phyloP scores from a whole-genome alignment of 2,888 invertebrate genomes.

The Tenthredo amoena region DNA sequence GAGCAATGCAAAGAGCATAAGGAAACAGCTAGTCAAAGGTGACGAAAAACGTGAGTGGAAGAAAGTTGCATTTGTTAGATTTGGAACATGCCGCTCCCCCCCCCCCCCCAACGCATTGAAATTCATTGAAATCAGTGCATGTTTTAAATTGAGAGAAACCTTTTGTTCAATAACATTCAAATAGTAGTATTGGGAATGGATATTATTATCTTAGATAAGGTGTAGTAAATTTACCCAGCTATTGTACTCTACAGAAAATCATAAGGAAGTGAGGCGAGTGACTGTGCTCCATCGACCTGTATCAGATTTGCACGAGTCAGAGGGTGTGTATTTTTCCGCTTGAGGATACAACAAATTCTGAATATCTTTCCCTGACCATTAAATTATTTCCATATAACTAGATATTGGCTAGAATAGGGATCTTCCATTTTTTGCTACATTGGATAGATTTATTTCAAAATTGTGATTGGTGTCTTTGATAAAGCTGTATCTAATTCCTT shows the following conservation, averaged over 20 bases:
- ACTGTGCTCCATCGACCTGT: constrained; percentile 70
- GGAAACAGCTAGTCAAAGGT: constrained; percentile 69
- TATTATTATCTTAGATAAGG: neutral
- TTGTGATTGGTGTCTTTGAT: neutral
- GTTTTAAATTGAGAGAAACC: neutral
- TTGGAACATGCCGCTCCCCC: neutral
- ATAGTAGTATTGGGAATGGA: neutral
- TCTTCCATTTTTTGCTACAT: neutral
- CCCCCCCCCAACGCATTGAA: neutral
- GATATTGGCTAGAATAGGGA: neutral
- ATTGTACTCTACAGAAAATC: constrained; percentile 62
- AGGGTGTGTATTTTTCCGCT: constrained; percentile 63
- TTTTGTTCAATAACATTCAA: neutral
- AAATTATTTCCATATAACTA: neutral
- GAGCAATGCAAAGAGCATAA: constrained; percentile 71
- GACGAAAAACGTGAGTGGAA: constrained; percentile 72
- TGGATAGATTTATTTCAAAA: neutral
- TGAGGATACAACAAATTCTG: constrained; percentile 12
- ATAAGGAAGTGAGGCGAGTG: constrained; percentile 71
- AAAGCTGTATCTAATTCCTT: neutral
- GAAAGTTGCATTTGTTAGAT: neutral
- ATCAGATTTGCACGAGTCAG: constrained; percentile 70
- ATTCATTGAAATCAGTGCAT: neutral
- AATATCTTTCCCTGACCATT: neutral
- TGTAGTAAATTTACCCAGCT: constrained; percentile 14